These are phyloP conservation scores for Heliocidaris erythrogramma DNA, from an alignment of 35 echinoderm and acorn worm genomes.

Conservation along the genomic window DNA sequence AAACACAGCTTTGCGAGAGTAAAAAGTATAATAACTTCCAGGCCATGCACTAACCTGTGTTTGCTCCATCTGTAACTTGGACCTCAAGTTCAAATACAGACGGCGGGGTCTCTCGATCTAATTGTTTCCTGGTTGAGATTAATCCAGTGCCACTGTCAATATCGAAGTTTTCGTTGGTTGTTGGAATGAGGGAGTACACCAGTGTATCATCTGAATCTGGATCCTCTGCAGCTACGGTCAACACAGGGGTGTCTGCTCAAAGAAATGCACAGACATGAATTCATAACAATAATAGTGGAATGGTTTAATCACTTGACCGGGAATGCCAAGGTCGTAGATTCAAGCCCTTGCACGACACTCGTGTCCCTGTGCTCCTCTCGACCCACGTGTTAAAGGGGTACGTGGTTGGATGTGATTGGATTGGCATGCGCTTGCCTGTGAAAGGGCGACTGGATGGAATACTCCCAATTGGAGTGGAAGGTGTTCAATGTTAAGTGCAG, in stretches of 20 bases:
- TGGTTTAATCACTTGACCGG: too few relatives aligned
- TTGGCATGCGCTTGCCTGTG: too few relatives aligned
- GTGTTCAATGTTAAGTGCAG: too few relatives aligned
- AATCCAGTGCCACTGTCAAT: slow-evolving; percentile 57
- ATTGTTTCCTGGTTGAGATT: slow-evolving; percentile 42
- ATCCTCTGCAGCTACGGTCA: slow-evolving; percentile 73
- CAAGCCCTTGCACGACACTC: too few relatives aligned
- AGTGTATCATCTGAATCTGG: slow-evolving; percentile 43
- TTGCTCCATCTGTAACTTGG: slow-evolving; percentile 45
- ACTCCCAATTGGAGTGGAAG: too few relatives aligned
- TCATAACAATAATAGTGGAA: neutral
- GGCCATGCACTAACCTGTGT: neutral
- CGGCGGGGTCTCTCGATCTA: slow-evolving; percentile 68
- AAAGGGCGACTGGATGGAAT: too few relatives aligned
- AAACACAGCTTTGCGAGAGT: too few relatives aligned
- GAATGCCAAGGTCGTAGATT: too few relatives aligned
- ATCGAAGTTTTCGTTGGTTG: neutral
- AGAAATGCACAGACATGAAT: neutral
- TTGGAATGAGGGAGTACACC: slow-evolving; percentile 50
- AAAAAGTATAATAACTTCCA: too few relatives aligned
- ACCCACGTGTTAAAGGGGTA: too few relatives aligned
- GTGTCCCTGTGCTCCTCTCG: too few relatives aligned
- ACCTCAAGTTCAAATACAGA: slow-evolving; percentile 51
- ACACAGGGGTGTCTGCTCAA: slow-evolving; percentile 58
- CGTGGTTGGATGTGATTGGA: too few relatives aligned